phyloP scores from a whole-genome alignment of 2,797 vertebrate genomes.

The Melanotaenia maccullochi region DNA sequence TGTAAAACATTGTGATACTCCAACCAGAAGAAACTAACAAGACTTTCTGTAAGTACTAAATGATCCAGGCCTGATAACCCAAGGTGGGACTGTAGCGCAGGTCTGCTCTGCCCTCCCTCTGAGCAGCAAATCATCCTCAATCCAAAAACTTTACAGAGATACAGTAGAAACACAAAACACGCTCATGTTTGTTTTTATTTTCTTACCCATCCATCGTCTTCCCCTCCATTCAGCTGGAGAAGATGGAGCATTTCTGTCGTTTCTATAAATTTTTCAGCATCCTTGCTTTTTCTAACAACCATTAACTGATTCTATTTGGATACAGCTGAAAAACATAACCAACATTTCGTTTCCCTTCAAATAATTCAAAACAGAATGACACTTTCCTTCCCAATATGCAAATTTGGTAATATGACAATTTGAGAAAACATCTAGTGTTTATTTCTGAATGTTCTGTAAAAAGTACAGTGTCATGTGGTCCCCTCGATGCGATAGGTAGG shows the following conservation, averaged over 20 bases:
- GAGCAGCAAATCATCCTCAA: conserved; percentile 81
- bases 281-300: conserved; percentile 5
- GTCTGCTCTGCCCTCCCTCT: conserved; percentile 74
- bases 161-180: conserved; percentile 64
- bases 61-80: conserved; percentile 54
- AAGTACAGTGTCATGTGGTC: conserved; percentile 72
- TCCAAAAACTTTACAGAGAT: conserved; percentile 60
- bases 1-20: conserved; percentile 49
- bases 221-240: conserved; percentile 23
- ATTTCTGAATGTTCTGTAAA: conserved; percentile 62
- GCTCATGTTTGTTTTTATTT: conserved; percentile 39
- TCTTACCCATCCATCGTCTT: conserved; percentile 17
- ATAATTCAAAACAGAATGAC: not conserved
- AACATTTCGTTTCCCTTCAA: conserved; percentile 15
- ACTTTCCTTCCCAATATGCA: conserved; percentile 70
- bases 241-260: conserved; percentile 11
- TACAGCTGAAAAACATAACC: conserved; percentile 19
- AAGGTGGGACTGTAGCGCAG: conserved; percentile 63
- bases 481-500: conserved; percentile 48
- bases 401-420: conserved; percentile 83
- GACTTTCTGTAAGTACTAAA: conserved; percentile 43
- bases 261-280: conserved; percentile 28
- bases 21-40: conserved; percentile 45
- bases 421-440: conserved; percentile 37
- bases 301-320: conserved; percentile 23